Percentiles rank a stretch among this genome's conserved stretches.
phyloP scores from a whole-genome alignment of 2,888 invertebrate species.

The Limenitis camilla region DNA sequence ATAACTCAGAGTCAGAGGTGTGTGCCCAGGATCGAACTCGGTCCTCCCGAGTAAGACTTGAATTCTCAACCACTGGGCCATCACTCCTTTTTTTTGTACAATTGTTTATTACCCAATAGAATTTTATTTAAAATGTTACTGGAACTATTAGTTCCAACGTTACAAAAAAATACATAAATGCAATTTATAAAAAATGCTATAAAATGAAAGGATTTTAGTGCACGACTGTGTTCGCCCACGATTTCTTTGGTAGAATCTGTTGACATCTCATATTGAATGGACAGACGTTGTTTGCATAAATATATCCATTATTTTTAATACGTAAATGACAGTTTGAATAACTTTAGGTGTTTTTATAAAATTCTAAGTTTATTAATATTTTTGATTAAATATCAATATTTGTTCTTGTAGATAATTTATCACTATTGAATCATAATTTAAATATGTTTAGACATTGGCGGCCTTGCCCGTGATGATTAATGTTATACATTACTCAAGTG shows the following conservation, averaged over 20 bases:
- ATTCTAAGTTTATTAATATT: constrained; percentile 17
- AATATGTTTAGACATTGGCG: constrained; percentile 9
- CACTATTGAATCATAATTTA: constrained; percentile 11
- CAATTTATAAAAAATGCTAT: background rate
- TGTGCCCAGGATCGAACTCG: no score
- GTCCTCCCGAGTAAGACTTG: no score
- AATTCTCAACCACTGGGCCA: no score
- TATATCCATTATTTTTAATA: constrained; percentile 35
- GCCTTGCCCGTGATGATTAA: constrained; percentile 15
- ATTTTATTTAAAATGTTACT: background rate
- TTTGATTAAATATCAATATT: constrained; percentile 24
- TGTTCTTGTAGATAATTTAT: constrained; percentile 21
- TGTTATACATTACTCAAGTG: constrained; percentile 14
- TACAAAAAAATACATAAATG: background rate
- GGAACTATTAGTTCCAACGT: background rate
- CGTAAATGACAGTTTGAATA: constrained; percentile 27
- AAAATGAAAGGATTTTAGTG: constrained; percentile 13
- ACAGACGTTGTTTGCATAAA: constrained; percentile 54
- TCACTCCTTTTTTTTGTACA: no score
- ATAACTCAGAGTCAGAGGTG: no score
- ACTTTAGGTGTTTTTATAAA: constrained; percentile 20
- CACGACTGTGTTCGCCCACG: constrained; percentile 49
- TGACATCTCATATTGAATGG: constrained; percentile 56
- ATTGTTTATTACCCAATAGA: no score
- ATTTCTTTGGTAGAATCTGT: constrained; percentile 44